Conservation (phyloP, 2,113 vertebrate genomes). For the Perognathus longimembris region DNA sequence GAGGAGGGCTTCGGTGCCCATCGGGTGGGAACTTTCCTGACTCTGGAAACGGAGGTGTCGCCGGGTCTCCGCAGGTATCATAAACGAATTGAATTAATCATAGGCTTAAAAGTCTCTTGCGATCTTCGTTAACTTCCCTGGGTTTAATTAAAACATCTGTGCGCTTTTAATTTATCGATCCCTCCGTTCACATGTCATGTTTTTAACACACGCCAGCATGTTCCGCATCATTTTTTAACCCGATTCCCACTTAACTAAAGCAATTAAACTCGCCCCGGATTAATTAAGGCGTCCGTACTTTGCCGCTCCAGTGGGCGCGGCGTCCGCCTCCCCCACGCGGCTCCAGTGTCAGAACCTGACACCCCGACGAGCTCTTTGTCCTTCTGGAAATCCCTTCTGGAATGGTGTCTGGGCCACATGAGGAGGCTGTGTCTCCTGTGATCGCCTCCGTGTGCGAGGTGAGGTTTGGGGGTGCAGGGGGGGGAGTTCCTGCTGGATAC, state of each 20-base stretch:
- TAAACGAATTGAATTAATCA: constrained; percentile 94
- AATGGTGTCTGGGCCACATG: constrained; percentile 75
- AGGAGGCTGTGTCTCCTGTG: no score
- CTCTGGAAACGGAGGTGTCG: constrained; percentile 87
- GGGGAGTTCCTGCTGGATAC: background rate
- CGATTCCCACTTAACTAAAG: constrained; percentile 93
- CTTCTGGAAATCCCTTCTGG: constrained; percentile 87
- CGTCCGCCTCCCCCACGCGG: constrained; percentile 89
- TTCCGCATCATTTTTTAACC: constrained; percentile 93
- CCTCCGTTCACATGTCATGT: constrained; percentile 92
- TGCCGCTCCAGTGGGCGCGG: constrained; percentile 91
- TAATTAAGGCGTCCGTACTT: constrained; percentile 92
- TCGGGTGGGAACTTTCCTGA: constrained; percentile 88
- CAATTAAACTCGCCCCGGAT: constrained; percentile 93
- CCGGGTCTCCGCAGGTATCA: constrained; percentile 91
- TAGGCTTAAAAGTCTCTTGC: constrained; percentile 91
- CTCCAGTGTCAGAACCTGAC: constrained; percentile 91
- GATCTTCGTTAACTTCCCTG: constrained; percentile 91
- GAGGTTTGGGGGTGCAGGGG: no score
- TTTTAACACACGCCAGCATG: constrained; percentile 93
- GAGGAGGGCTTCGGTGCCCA: constrained; percentile 85
- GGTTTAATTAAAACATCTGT: constrained; percentile 95
- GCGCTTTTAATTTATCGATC: constrained; percentile 93
- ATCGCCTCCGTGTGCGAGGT: no score
- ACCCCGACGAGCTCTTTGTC: constrained; percentile 91